phyloP scores from a whole-genome alignment of 2,797 vertebrate species.

The Anas georgica region DNA sequence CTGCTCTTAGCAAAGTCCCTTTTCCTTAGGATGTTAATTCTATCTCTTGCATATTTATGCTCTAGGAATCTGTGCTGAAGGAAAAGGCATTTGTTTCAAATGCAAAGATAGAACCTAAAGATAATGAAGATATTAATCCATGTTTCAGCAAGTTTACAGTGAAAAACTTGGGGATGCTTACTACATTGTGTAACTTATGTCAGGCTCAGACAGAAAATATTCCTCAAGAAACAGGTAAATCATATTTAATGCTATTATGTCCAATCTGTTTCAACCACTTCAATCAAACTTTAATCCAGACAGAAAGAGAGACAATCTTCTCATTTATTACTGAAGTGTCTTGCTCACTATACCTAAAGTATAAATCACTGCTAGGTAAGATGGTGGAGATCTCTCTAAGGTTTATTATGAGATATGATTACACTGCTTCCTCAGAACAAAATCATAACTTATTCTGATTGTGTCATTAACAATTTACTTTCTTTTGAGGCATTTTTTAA shows the following conservation, averaged over 20 bases:
- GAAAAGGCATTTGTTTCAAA: conserved; percentile 7
- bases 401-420: conserved; percentile 53
- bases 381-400: not conserved
- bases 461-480: conserved; percentile 38
- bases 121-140: conserved; percentile 5
- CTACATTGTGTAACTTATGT: conserved; percentile 3
- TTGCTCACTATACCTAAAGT: not conserved
- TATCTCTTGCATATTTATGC: not conserved
- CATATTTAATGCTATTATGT: conserved; percentile 44
- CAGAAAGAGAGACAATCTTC: conserved; percentile 34
- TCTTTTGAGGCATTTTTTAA: conserved; percentile 6
- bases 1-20: not conserved
- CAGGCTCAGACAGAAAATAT: conserved; percentile 13
- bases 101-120: not conserved
- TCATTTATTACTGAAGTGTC: conserved; percentile 47
- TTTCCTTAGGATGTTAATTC: not conserved
- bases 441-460: conserved; percentile 58
- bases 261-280: conserved; percentile 48
- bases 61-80: conserved; percentile 11
- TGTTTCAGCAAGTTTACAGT: not conserved
- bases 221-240: conserved; percentile 52
- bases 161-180: not conserved
- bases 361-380: conserved; percentile 59
- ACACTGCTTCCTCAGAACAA: conserved; percentile 29
- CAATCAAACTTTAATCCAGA: conserved; percentile 58